Base-by-base conservation (phyloP, 2,113 vertebrate species). In the Petroica traversi region DNA sequence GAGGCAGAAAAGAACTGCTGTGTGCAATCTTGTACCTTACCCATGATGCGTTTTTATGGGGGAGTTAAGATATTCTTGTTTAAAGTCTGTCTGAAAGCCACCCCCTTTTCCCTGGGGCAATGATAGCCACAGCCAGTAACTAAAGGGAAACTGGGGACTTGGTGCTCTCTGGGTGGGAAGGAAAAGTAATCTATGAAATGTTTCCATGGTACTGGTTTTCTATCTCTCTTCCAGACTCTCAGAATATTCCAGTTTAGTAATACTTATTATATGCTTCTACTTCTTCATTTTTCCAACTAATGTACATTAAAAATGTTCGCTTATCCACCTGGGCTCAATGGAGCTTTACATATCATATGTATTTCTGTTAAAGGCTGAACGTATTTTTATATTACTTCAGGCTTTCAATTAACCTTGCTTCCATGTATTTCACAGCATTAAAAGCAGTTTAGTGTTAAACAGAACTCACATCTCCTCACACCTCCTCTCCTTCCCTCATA, bases 331-430 rank as follows among this genome's bases (percentile, higher is more conserved):
- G 58, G 66, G 66, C 84, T 96, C 84, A 89, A 0, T 91, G 85
- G 41, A 92, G 67, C 59, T 89, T 91, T 80, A 64, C 64, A 43
- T 14, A 62, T 55, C 43, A 20, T 67, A 59, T 69, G 36, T 62
- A 64, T 85, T 88, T 83, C 71, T 89, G 48, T 88, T 92, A 92
- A 58, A 96, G 67, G 38, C 83, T 77, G 94, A 97, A 91, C 77
- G 79, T 92, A 88, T 91, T 96, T 88, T 96, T 96, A 79, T 87
- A 95, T 93, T 93, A 82, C 55, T 88, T 63, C 58, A 93, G 84
- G 49, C 91, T 96, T 95, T 97, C 92, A 96, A 95, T 95, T 97
- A 95, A 92, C 75, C 82, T 97, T 88, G 79, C 97, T 95, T 87
- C 63, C 45, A 54, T 2, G 8, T 88, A 88, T 95, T 96, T 93